Evolutionary conservation across 2,888 invertebrate species (phyloP).

Genomic region (Argyresthia goedartella): DNA sequence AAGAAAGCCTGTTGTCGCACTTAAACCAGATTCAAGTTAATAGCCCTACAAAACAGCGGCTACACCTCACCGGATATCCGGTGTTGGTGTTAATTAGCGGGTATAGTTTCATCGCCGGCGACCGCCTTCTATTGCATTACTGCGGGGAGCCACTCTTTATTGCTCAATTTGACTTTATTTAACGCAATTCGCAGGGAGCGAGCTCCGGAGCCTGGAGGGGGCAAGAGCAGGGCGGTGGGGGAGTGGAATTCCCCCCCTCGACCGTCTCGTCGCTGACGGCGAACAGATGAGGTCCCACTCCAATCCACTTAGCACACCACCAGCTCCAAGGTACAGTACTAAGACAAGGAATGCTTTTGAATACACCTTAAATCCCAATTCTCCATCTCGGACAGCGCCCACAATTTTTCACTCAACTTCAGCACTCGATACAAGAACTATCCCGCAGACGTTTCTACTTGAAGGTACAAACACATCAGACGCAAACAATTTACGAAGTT

Average conservation of each 20-base stretch:
- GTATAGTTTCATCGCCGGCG: conserved; percentile 40
- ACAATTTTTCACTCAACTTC: not conserved
- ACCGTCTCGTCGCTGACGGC: conserved; percentile 34
- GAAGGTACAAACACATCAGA: conserved; percentile 3
- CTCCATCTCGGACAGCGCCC: not conserved
- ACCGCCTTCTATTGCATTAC: conserved; percentile 60
- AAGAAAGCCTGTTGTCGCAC: too few species aligned
- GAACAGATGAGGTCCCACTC: conserved; percentile 66
- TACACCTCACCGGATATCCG: not conserved
- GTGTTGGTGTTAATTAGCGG: conserved; percentile 42
- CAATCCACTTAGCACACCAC: conserved; percentile 64
- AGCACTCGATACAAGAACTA: not conserved
- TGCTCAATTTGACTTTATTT: conserved; percentile 72
- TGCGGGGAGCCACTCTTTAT: conserved; percentile 62
- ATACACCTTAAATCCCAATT: conserved; percentile 2
- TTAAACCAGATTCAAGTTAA: not conserved
- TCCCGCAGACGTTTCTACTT: not conserved
- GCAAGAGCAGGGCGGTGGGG: too few species aligned
- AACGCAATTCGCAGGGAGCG: conserved; percentile 42
- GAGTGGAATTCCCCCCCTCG: conserved; percentile 22
- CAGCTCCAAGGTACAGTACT: conserved; percentile 40
- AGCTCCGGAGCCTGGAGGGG: too few species aligned
- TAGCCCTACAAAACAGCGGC: not conserved
- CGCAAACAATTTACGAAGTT: conserved; percentile 8
- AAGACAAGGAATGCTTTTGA: conserved; percentile 16